Evolutionary conservation across 1,140 invertebrate genomes (phyloP).

Genomic region (Bombyx mandarina): DNA sequence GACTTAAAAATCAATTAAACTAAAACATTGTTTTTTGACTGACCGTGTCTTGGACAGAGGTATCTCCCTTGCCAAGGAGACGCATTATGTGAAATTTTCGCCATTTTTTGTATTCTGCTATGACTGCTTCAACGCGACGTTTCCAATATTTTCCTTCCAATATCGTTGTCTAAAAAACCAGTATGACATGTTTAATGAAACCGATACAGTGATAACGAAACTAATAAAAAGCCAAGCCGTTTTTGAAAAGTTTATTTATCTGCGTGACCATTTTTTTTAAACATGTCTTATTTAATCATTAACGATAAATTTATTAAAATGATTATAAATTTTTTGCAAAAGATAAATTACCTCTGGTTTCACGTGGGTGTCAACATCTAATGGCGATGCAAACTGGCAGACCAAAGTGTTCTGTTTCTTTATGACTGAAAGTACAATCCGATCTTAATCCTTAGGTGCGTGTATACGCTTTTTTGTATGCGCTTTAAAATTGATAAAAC

Average conservation of each 20-base stretch:
- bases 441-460: no score
- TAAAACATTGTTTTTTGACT: slow-evolving; percentile 18
- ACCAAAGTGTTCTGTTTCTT: slow-evolving; percentile 90
- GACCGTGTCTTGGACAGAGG: slow-evolving; percentile 85
- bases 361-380: slow-evolving; percentile 94
- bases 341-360: slow-evolving; percentile 88
- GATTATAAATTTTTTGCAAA: not conserved
- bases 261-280: no score
- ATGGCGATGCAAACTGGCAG: slow-evolving; percentile 95
- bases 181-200: no score
- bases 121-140: slow-evolving; percentile 94
- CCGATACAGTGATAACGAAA: no score
- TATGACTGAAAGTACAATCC: slow-evolving; percentile 79
- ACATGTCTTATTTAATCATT: no score
- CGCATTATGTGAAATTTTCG: slow-evolving; percentile 93
- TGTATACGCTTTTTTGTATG: no score
- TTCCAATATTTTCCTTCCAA: slow-evolving; percentile 99
- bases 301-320: no score
- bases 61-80: slow-evolving; percentile 80
- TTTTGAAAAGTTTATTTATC: no score
- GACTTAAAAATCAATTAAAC: not conserved
- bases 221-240: no score
- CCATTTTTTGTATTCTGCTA: slow-evolving; percentile 99
- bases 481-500: no score
- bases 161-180: slow-evolving; percentile 83